phyloP scores from a whole-genome alignment of 1,140 invertebrate genomes.

The Octopus sinensis region DNA sequence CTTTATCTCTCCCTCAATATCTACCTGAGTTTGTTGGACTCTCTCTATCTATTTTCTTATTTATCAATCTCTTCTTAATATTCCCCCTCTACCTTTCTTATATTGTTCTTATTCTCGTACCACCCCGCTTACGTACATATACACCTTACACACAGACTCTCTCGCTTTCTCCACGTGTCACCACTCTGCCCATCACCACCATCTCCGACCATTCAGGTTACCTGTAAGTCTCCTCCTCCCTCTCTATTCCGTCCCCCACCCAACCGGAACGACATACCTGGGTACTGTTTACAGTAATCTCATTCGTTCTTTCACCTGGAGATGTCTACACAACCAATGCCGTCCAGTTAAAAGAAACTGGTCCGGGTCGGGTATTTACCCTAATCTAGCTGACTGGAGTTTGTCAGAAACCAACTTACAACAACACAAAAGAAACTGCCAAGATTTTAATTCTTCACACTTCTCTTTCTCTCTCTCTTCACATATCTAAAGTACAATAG shows the following conservation, averaged over 20 bases:
- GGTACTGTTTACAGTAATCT: too few species aligned
- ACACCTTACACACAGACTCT: not conserved
- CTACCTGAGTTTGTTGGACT: not conserved
- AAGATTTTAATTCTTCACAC: too few species aligned
- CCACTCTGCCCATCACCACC: not conserved
- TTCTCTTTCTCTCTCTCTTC: too few species aligned
- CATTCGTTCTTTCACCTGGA: too few species aligned
- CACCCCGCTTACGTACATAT: not conserved
- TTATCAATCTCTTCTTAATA: not conserved
- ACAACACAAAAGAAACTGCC: too few species aligned
- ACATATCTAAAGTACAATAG: too few species aligned
- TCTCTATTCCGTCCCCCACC: not conserved
- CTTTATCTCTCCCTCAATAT: not conserved
- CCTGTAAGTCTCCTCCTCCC: not conserved
- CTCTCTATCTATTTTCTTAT: not conserved
- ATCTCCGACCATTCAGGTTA: not conserved
- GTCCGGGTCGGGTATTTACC: too few species aligned
- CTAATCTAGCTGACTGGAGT: too few species aligned
- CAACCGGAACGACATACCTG: too few species aligned
- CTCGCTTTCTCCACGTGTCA: not conserved
- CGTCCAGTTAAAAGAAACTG: too few species aligned
- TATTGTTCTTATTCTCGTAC: not conserved
- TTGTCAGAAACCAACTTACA: too few species aligned
- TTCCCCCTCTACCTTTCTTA: not conserved
- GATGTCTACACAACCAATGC: too few species aligned